Conservation (phyloP, 2,797 vertebrate species). For the Pantherophis alleghaniensis region DNA sequence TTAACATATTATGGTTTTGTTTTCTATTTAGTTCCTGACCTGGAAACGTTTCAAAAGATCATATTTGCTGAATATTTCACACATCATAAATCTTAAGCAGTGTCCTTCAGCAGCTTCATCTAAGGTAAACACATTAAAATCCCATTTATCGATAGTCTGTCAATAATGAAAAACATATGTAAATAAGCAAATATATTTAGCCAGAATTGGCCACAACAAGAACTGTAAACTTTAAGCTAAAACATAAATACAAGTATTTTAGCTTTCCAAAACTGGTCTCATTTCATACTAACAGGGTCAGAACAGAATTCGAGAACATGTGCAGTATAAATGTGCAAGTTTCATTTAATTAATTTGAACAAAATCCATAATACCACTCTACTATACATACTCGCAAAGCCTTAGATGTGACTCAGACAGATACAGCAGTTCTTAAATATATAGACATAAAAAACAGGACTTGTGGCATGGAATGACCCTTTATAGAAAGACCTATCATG, state of each 20-base stretch:
- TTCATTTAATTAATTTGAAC: neutral
- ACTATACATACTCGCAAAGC: neutral
- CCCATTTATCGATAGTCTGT: constrained; percentile 89
- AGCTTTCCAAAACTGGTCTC: neutral
- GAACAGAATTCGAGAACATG: neutral
- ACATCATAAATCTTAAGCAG: constrained; percentile 88
- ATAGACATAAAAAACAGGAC: neutral
- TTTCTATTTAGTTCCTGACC: constrained; percentile 69
- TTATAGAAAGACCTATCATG: neutral
- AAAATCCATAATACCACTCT: neutral
- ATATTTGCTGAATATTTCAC: constrained; percentile 91
- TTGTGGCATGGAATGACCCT: neutral
- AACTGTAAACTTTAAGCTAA: neutral
- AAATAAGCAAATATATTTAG: neutral
- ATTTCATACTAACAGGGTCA: neutral
- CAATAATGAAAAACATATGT: neutral
- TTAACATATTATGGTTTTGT: neutral
- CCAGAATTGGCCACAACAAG: neutral
- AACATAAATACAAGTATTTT: neutral
- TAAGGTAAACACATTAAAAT: constrained; percentile 86
- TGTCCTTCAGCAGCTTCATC: constrained; percentile 85
- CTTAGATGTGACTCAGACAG: neutral
- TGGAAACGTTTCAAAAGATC: constrained; percentile 91
- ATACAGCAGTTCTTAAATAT: neutral
- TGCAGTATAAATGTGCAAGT: neutral